Base-by-base conservation (phyloP, 2,797 vertebrate genomes). In the Loriculus beryllinus region DNA sequence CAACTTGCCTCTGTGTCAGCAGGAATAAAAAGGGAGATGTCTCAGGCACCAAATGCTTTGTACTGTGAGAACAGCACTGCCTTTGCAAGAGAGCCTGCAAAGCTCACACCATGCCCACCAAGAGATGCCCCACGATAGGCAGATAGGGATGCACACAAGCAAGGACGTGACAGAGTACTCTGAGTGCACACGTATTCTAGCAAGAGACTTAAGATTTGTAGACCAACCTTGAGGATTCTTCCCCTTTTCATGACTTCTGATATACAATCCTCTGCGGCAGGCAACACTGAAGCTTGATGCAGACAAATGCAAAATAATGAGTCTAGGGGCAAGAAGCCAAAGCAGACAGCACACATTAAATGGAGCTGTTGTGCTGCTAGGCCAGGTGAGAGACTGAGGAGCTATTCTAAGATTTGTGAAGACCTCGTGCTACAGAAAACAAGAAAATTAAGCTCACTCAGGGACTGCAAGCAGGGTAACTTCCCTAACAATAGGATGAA, bases 291-390 rank as follows among this genome's bases (percentile, higher is more conserved):
- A 81, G 77, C 39, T 79, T 47, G 51, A 76, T 59, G 47, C 59
- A 88, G 82, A 95, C 65, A 72, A 67, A 72, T 26, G 43, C 81
- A 84, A 88, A 94, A 81, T 60, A 88, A 78, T 28, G 51, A 88
- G 74, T 74, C 82, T 70, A 81, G 77, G 59, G 74, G 77, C 90
- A 95, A 47, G 31, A 72, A 79, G 88, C 74, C 90, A 96, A 92
- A 93, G 74, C 33, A 79, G 80, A 88, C 2, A 0, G 70, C 1
- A 0, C 67, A 90, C 4, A 0, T 79, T 90, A 93, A 88, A 82
- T 22, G 33, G 59, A 95, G 71, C 59, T 84, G 74, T 69, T 22
- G 4, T 11, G 22, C 85, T 68, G 35, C 59, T 60, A 42, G 67
- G 63, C 59, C 88, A 81, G 37, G 65, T 45, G 22, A 91, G 60